These are phyloP conservation scores for Aplidium turbinatum DNA, from an alignment of 23 tunicate genomes.

Conservation along the genomic window DNA sequence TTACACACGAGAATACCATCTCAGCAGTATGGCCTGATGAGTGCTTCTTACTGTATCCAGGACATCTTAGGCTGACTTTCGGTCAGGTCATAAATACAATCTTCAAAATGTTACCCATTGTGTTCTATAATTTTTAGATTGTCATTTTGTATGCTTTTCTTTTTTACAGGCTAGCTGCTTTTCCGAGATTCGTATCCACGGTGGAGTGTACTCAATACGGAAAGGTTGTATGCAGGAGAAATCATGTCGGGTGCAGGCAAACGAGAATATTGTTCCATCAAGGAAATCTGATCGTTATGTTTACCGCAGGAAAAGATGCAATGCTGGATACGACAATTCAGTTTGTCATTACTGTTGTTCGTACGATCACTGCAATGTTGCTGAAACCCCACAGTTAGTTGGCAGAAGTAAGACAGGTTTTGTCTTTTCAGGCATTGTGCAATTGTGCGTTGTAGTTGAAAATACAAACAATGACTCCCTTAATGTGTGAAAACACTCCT, in stretches of 20 bases:
- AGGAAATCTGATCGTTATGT: background rate
- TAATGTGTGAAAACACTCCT: background rate
- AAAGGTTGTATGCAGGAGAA: slow-evolving; percentile 38
- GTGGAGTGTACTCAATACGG: slow-evolving; percentile 35
- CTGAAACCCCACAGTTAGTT: background rate
- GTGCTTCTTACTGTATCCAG: no score
- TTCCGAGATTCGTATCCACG: slow-evolving; percentile 42
- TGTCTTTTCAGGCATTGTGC: background rate
- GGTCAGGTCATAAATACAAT: no score
- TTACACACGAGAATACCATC: no score
- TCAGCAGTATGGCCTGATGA: no score
- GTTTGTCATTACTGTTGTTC: slow-evolving; percentile 2
- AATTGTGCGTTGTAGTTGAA: background rate
- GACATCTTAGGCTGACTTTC: no score
- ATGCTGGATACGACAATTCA: slow-evolving; percentile 10
- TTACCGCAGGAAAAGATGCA: no score
- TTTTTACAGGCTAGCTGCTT: slow-evolving; percentile 18
- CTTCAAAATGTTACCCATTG: no score
- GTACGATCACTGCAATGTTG: background rate
- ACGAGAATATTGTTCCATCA: background rate
- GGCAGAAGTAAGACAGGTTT: background rate
- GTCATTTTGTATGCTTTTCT: no score
- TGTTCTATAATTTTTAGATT: no score
- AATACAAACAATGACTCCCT: no score
- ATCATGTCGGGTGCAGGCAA: slow-evolving; percentile 32